phyloP scores from a whole-genome alignment of 2,888 invertebrate species.

The Sycophila texana region DNA sequence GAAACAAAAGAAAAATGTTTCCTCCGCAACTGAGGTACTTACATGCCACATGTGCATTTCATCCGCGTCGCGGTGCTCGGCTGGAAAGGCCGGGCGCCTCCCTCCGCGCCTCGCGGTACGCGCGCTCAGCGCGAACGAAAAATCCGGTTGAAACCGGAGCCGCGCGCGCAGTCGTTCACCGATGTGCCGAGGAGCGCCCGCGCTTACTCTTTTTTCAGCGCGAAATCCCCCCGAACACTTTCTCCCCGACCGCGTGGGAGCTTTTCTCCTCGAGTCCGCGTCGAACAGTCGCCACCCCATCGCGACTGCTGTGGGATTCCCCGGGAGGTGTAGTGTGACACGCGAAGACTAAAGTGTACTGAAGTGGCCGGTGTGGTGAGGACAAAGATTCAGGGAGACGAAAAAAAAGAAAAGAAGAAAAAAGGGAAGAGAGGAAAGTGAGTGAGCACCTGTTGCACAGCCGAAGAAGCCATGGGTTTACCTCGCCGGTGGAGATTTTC shows the following conservation, averaged over 20 bases:
- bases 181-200: conserved; percentile 30
- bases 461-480: no score
- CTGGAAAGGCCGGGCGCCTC: background rate
- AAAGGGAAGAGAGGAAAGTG: background rate
- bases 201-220: no score
- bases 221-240: no score
- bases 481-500: no score
- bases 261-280: background rate
- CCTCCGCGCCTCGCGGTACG: background rate
- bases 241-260: background rate
- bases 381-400: no score
- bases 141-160: conserved; percentile 64
- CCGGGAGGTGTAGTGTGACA: background rate
- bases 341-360: background rate
- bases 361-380: background rate
- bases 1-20: no score
- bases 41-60: no score
- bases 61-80: background rate
- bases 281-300: background rate
- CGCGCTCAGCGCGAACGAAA: conserved; percentile 48
- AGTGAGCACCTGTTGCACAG: no score
- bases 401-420: background rate
- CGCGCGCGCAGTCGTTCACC: conserved; percentile 57
- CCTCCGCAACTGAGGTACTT: background rate
- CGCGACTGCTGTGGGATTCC: background rate